Base-by-base conservation (phyloP, 2,113 vertebrate genomes). In the Phaethornis superciliosus region DNA sequence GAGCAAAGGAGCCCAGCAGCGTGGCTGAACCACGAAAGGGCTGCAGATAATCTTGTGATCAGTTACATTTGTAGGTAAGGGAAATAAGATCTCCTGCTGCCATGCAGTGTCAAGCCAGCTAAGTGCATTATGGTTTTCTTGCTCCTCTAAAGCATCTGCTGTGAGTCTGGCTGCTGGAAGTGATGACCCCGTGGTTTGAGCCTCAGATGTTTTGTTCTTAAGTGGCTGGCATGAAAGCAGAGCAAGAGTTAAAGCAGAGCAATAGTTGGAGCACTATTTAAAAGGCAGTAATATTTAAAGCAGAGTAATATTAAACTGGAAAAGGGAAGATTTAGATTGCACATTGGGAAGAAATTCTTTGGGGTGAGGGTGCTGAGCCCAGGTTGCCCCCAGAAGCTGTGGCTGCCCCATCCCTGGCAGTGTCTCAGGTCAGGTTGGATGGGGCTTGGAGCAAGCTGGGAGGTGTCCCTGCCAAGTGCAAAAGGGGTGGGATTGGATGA, bases 31-130 rank as follows among this genome's bases (percentile, higher is more conserved):
- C 2, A 14, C 4, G 0, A 1, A 62, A 81, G 52, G 88, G 81
- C 85, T 28, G 59, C 1, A 18, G 69, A 28, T 86, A 54, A 88
- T 49, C 87, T 51, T 2, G 62, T 28, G 85, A 42, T 90, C 37
- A 2, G 33, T 77, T 74, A 13, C 71, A 5, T 74, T 72, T 46
- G 32, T 60, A 77, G 93, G 68, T 28, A 13, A 69, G 68, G 94
- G 92, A 88, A 95, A 93, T 59, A 21, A 81, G 86, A 94, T 95
- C 90, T 70, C 74, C 70, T 47, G 40, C 76, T 80, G 65, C 90
- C 37, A 0, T 19, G 79, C 82, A 44, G 68, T 37, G 80, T 70
- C 92, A 51, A 15, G 52, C 37, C 23, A 28, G 4, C 72, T 64
- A 8, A 94, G 88, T 74, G 88, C 92, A 37, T 80, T 60, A 13